Conservation (phyloP, 2,888 invertebrate genomes). For the Scrobipalpa atriplicella region DNA sequence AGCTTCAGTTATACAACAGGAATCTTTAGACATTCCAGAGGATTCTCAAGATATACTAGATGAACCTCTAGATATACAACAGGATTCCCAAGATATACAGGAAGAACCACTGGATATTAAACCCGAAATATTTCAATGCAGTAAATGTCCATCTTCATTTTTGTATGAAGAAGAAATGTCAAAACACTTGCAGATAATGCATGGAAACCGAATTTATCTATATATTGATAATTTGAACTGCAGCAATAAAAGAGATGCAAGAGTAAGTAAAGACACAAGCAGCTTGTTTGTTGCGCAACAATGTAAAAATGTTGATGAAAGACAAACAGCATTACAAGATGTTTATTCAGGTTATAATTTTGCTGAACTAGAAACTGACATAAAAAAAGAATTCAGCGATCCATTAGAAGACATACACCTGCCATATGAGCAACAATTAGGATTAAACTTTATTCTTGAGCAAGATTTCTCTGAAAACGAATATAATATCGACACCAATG, state of each 20-base stretch:
- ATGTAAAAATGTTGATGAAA: not conserved
- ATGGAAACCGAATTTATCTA: not conserved
- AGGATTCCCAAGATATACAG: not conserved
- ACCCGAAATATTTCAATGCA: conserved; percentile 17
- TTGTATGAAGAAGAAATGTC: not conserved
- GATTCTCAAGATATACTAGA: not conserved
- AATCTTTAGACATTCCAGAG: too few species aligned
- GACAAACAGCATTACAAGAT: not conserved
- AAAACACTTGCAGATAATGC: conserved; percentile 6
- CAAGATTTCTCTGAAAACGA: not conserved
- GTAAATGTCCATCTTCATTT: conserved; percentile 13
- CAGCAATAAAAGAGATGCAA: not conserved
- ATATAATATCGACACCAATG: not conserved
- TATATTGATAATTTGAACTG: not conserved
- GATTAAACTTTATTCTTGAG: not conserved
- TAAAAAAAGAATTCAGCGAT: not conserved
- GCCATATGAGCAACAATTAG: not conserved
- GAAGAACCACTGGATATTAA: conserved; percentile 4
- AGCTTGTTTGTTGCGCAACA: not conserved
- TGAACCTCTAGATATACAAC: not conserved
- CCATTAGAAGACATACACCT: not conserved
- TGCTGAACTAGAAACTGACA: not conserved
- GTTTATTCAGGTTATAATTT: not conserved
- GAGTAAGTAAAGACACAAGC: not conserved
- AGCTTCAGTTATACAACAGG: not conserved